These are phyloP conservation scores for Megalops cyprinoides DNA, from an alignment of 2,797 vertebrate genomes.

Conservation along the genomic window DNA sequence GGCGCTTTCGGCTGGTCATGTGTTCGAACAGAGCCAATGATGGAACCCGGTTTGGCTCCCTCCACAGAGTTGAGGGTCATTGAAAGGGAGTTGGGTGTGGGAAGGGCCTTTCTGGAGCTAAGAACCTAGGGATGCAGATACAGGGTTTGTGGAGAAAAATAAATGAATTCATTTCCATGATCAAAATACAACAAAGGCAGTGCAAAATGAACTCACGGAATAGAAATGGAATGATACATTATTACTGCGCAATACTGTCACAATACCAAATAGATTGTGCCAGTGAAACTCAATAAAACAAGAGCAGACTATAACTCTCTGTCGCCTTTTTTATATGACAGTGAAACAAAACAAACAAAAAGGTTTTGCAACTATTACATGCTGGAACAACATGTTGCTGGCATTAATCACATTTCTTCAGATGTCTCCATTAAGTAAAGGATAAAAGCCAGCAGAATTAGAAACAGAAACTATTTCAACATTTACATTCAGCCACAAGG, in stretches of 20 bases:
- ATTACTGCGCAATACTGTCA: conserved; percentile 5
- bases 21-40: conserved; percentile 83
- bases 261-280: neutral
- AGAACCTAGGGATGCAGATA: conserved; percentile 72
- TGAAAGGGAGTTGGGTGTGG: conserved; percentile 75
- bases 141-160: conserved; percentile 24
- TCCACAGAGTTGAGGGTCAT: conserved; percentile 84
- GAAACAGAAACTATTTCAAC: conserved; percentile 52
- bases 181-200: neutral
- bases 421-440: conserved; percentile 25
- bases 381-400: conserved; percentile 19
- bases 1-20: conserved; percentile 60
- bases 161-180: neutral
- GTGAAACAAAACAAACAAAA: neutral
- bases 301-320: conserved; percentile 42
- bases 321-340: neutral
- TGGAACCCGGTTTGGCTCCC: conserved; percentile 84
- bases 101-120: conserved; percentile 67
- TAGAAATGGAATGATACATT: conserved; percentile 10
- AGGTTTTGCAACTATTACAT: neutral
- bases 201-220: conserved; percentile 10
- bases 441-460: conserved; percentile 63
- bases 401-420: conserved; percentile 35
- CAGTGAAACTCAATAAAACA: conserved; percentile 34
- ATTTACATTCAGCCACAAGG: conserved; percentile 44